These are phyloP conservation scores for Chitala chitala DNA, from an alignment of 2,113 vertebrate species.

Conservation along the genomic window DNA sequence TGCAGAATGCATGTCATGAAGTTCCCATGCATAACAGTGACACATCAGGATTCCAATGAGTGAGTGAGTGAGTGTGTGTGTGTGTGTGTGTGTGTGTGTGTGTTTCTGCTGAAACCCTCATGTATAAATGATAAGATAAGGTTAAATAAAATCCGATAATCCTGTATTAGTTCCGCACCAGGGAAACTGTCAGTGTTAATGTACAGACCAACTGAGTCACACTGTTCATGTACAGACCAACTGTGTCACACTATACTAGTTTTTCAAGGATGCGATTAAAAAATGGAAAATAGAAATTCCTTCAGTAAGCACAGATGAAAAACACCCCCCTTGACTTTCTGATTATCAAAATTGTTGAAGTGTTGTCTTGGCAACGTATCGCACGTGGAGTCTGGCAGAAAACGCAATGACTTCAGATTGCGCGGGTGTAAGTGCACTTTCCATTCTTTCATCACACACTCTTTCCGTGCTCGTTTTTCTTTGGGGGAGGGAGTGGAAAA, in stretches of 20 bases:
- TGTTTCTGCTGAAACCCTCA: too few relatives aligned
- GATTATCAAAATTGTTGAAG: slow-evolving; percentile 21
- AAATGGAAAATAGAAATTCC: slow-evolving; percentile 14
- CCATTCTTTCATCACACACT: slow-evolving; percentile 51
- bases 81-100: slow-evolving; percentile 7
- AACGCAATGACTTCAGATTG: slow-evolving; percentile 40
- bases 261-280: slow-evolving; percentile 1
- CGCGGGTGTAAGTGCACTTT: slow-evolving; percentile 45
- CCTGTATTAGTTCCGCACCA: too few relatives aligned
- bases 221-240: too few relatives aligned
- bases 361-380: slow-evolving; percentile 10
- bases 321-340: not conserved
- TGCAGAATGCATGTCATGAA: not conserved
- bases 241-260: slow-evolving; percentile 22
- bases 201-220: too few relatives aligned
- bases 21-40: too few relatives aligned
- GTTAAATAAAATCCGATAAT: too few relatives aligned
- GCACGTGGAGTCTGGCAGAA: not conserved
- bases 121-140: too few relatives aligned
- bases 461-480: slow-evolving; percentile 57
- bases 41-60: not conserved
- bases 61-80: not conserved
- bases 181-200: too few relatives aligned
- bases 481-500: slow-evolving; percentile 50
- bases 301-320: slow-evolving; percentile 18